These are phyloP conservation scores for Patiria miniata DNA, from an alignment of 35 echinoderm and acorn worm species.

Conservation along the genomic window DNA sequence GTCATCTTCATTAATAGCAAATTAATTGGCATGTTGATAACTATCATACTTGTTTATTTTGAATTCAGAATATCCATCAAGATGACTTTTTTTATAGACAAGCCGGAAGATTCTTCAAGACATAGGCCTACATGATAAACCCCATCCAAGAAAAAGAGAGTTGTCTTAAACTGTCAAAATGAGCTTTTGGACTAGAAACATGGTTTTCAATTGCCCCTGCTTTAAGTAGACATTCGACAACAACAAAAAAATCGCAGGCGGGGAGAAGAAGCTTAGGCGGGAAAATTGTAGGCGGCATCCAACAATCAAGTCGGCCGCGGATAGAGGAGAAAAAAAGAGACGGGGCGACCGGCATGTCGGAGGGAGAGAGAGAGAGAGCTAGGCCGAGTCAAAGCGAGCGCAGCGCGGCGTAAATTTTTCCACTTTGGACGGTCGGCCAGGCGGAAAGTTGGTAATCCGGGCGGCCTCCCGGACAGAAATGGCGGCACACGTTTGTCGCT, in stretches of 20 bases:
- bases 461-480: neutral
- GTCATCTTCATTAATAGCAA: too few species aligned
- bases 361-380: neutral
- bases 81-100: too few species aligned
- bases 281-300: neutral
- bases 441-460: slow-evolving; percentile 26
- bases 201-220: too few species aligned
- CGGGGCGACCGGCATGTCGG: neutral
- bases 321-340: neutral
- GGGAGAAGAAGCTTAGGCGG: neutral
- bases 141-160: too few species aligned
- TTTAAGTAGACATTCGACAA: too few species aligned
- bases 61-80: too few species aligned
- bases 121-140: too few species aligned
- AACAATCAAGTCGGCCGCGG: slow-evolving; percentile 14
- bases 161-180: too few species aligned
- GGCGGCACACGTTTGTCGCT: slow-evolving; percentile 11
- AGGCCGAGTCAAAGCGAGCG: slow-evolving; percentile 14
- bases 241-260: slow-evolving; percentile 4
- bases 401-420: slow-evolving; percentile 24
- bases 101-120: too few species aligned
- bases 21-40: too few species aligned
- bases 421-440: neutral
- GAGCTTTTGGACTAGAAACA: too few species aligned
- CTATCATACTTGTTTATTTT: too few species aligned